A percentile compares a stretch with the other conserved stretches of the same genome.
These are phyloP conservation scores for Leptogaster cylindrica DNA, from an alignment of 2,888 invertebrate species.

Conservation along the genomic window DNA sequence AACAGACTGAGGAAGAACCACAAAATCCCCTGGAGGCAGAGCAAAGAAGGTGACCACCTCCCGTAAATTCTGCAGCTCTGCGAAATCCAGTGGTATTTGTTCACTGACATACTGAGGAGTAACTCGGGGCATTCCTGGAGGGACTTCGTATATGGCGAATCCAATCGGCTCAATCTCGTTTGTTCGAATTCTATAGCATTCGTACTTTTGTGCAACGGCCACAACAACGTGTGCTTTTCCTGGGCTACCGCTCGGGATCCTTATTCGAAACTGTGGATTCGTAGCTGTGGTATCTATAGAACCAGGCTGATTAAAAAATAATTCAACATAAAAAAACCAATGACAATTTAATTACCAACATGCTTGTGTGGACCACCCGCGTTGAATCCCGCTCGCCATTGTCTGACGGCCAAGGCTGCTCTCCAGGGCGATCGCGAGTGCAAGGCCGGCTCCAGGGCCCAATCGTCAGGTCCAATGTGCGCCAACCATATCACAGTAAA, in stretches of 20 bases:
- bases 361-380: slow-evolving; percentile 73
- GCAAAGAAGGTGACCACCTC: slow-evolving; percentile 78
- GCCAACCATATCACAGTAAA: slow-evolving; percentile 63
- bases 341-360: slow-evolving; percentile 59
- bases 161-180: slow-evolving; percentile 68
- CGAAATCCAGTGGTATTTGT: slow-evolving; percentile 56
- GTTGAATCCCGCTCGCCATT: slow-evolving; percentile 74
- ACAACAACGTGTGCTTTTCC: slow-evolving; percentile 75
- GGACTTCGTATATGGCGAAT: slow-evolving; percentile 75
- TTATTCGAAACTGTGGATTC: slow-evolving; percentile 76
- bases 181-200: slow-evolving; percentile 60
- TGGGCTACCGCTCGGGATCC: slow-evolving; percentile 68
- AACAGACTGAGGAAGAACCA: slow-evolving; percentile 75
- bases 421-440: slow-evolving; percentile 73
- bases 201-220: slow-evolving; percentile 73
- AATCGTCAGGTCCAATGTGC: slow-evolving; percentile 78
- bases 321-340: not conserved
- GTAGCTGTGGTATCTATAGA: slow-evolving; percentile 69
- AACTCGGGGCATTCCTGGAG: slow-evolving; percentile 67
- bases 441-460: slow-evolving; percentile 69
- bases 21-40: slow-evolving; percentile 75
- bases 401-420: slow-evolving; percentile 71
- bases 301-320: not conserved
- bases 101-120: slow-evolving; percentile 69
- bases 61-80: slow-evolving; percentile 59